A percentile compares a stretch with the other conserved stretches of the same genome.
Conservation (phyloP, 30 jellyfish, hydroid and myxozoan genomes). For the Pelagia noctiluca region DNA sequence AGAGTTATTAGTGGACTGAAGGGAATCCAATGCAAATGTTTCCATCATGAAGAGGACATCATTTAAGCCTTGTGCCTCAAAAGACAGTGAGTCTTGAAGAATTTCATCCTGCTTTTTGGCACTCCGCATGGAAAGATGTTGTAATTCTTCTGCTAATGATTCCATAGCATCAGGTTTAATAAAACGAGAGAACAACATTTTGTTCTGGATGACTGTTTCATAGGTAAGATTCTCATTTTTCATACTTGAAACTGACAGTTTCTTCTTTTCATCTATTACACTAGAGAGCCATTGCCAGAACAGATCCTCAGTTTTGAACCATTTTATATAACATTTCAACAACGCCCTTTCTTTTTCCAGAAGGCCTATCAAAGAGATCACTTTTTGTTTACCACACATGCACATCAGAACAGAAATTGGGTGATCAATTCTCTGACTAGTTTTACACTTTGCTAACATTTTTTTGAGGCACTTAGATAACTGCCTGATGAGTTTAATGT, state of each 20-base stretch:
- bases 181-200: background rate
- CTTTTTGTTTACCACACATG: background rate
- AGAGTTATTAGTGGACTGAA: background rate
- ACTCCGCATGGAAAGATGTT: background rate
- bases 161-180: background rate
- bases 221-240: too few relatives aligned
- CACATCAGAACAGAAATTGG: background rate
- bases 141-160: background rate
- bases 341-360: slow-evolving; percentile 32
- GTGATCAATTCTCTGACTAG: background rate
- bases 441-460: background rate
- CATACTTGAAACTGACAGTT: background rate
- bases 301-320: slow-evolving; percentile 71
- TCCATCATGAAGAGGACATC: background rate
- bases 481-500: background rate
- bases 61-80: too few relatives aligned
- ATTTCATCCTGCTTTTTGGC: background rate
- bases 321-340: slow-evolving; percentile 39
- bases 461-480: background rate
- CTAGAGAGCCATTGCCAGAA: slow-evolving; percentile 93
- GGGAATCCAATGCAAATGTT: background rate
- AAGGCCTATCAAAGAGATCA: background rate
- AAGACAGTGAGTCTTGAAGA: background rate
- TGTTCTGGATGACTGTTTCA: background rate
- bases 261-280: slow-evolving; percentile 40